Base-by-base conservation (phyloP, 2,797 vertebrate species). In the Lacerta viridis region DNA sequence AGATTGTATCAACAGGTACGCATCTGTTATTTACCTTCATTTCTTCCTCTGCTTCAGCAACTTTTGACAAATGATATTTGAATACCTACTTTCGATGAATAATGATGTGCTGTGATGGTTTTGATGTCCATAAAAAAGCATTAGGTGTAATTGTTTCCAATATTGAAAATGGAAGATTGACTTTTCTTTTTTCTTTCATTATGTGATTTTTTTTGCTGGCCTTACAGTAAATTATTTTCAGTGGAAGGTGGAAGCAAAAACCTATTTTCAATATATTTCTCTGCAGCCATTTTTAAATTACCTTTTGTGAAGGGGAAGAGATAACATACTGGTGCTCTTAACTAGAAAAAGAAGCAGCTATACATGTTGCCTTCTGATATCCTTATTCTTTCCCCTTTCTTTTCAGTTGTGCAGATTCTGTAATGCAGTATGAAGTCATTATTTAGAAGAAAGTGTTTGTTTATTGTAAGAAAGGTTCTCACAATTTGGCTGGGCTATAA, bases 71-170 rank as follows among this genome's bases (percentile, higher is more conserved):
- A 84, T 85, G 79, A 43, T 92, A 89, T 76, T 88, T 91, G 87
- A 91, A 94, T 92, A 86, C 29, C 3, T 20, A 33, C 36, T 91
- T 83, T 79, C 90, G 83, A 94, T 95, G 86, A 95, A 92, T 90
- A 95, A 90, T 82, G 85, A 64, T 88, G 85, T 88, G 27, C 0
- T 0, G 59, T 91, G 90, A 72, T 91, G 46, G 61, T 92, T 95
- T 93, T 94, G 64, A 88, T 85, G 87, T 69, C 50, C 41, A 10
- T 92, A 90, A 71, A 89, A 89, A 93, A 82, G 23, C 88, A 61
- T 82, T 89, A 79, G 15, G 43, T 94, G 9, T 77, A 92, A 87
- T 90, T 93, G 85, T 90, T 75, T 64, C 77, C 88, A 85, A 74
- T 90, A 86, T 43, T 92, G 83, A 87, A 93, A 90, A 86, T 46